Base-by-base conservation (phyloP, 2,888 invertebrate genomes). In the Dryobotodes eremita region DNA sequence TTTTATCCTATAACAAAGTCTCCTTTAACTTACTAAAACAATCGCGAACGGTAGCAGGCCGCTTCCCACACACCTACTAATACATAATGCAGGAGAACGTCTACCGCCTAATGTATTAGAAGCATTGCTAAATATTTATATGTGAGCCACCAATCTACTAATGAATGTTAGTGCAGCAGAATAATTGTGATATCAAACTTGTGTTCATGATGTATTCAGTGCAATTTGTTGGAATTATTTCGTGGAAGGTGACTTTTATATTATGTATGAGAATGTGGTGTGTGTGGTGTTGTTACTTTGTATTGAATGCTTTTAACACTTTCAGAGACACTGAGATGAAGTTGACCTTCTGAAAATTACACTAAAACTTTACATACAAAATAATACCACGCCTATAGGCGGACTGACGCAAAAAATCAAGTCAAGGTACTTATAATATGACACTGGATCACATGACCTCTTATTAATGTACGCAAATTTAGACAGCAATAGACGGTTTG, bases 101-200 rank as follows among this genome's bases (percentile, higher is more conserved):
- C 92, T 92, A 83, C 92, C 90, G 85, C 82, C 93, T 95, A 95
- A 95, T 95, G 94, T 94, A 95, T 95, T 95, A 95, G 94, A 91
- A 82, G n/a, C 89, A 85, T 89, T 87, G 90, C 93, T 94, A 93
- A 95, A 95, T 95, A 95, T 95, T 95, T 94, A 95, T 95, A 90
- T 89, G 90, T 83, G 89, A 91, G 90, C 90, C 88, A 73, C 53
- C 91, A 77, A 83, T 79, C 77, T 64, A 26, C 83, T 79, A 79
- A 79, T 79, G 77, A 83, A 64, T 77, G 48, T 79, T 77, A 78
- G 83, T 83, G 79, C 79, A 79, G 26, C 62, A 20, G 83, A 83
- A 77, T 77, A 76, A 79, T 79, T 77, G 62, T 77, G 62, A 57
- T 83, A 77, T 83, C 62, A 83, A 79, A 64, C n/a, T 83, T 77